Conservation (phyloP, 2,888 invertebrate genomes). For the Griposia aprilina region DNA sequence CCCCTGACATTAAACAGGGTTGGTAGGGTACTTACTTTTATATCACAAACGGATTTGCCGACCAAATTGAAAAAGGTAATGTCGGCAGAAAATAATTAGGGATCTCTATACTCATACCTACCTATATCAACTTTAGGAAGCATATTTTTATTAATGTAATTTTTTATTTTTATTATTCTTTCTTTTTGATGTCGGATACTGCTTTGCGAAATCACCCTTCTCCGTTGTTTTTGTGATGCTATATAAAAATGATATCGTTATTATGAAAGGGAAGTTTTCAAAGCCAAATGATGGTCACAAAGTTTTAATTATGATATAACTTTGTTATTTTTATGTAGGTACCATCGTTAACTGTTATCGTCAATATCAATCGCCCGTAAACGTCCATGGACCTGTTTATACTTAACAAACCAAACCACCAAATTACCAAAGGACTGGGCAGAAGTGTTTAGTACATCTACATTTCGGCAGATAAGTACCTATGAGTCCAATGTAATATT, state of each 20-base stretch:
- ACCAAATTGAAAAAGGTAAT: constrained; percentile 20
- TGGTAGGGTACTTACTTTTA: background rate
- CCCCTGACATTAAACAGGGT: background rate
- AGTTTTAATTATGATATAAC: constrained; percentile 33
- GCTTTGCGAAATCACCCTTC: constrained; percentile 7
- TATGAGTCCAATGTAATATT: constrained; percentile 2
- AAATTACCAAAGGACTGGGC: background rate
- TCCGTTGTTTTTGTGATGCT: constrained; percentile 12
- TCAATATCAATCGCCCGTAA: background rate
- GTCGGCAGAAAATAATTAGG: constrained; percentile 45
- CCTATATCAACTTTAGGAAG: constrained; percentile 5
- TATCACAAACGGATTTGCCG: constrained; percentile 2
- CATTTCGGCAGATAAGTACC: background rate
- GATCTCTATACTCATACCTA: constrained; percentile 18
- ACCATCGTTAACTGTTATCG: background rate
- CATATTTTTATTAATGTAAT: constrained; percentile 14
- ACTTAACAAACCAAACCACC: background rate
- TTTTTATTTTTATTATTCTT: constrained; percentile 6
- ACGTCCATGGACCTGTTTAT: background rate
- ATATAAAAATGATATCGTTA: constrained; percentile 18
- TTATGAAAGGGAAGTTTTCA: constrained; percentile 4
- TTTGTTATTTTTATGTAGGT: constrained; percentile 6
- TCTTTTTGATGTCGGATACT: constrained; percentile 27
- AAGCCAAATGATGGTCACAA: background rate
- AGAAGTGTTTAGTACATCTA: background rate